A percentile compares a stretch with the other conserved stretches of the same genome.
These are phyloP conservation scores for Pachydiplax longipennis DNA, from an alignment of 2,888 invertebrate species.

Conservation along the genomic window DNA sequence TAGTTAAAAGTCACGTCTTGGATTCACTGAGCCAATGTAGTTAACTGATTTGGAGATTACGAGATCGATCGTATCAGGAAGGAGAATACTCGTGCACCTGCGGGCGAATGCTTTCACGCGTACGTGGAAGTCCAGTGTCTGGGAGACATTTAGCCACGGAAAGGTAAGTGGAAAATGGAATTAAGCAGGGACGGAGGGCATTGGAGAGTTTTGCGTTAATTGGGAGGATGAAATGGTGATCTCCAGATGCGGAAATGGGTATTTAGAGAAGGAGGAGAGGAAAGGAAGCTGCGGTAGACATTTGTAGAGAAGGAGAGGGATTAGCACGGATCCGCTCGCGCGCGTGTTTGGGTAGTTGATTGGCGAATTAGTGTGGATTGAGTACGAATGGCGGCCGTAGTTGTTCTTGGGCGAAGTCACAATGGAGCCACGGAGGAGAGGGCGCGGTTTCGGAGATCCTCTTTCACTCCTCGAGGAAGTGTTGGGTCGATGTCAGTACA, in stretches of 20 bases:
- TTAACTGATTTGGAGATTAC: too few relatives aligned
- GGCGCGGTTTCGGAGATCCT: not conserved
- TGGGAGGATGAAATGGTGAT: constrained; percentile 25
- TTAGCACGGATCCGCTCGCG: not conserved
- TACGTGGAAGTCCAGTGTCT: too few relatives aligned
- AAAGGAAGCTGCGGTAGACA: not conserved
- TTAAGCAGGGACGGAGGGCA: not conserved
- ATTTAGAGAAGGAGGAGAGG: not conserved
- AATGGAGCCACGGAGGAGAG: not conserved
- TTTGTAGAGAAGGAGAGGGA: not conserved
- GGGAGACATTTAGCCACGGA: not conserved
- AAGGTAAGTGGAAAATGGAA: not conserved
- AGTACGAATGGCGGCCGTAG: not conserved
- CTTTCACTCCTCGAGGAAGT: not conserved
- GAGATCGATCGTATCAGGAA: too few relatives aligned
- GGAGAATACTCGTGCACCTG: too few relatives aligned
- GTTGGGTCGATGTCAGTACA: not conserved
- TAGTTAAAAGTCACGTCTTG: not conserved
- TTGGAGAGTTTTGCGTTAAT: constrained; percentile 17
- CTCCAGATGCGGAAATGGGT: not conserved
- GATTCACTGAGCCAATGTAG: not conserved
- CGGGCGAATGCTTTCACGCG: too few relatives aligned
- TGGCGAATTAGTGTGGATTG: constrained; percentile 20
- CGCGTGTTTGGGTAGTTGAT: not conserved
- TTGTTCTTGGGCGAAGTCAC: not conserved